phyloP scores from a whole-genome alignment of 2,888 invertebrate species.

The Schrankia costaestrigalis region DNA sequence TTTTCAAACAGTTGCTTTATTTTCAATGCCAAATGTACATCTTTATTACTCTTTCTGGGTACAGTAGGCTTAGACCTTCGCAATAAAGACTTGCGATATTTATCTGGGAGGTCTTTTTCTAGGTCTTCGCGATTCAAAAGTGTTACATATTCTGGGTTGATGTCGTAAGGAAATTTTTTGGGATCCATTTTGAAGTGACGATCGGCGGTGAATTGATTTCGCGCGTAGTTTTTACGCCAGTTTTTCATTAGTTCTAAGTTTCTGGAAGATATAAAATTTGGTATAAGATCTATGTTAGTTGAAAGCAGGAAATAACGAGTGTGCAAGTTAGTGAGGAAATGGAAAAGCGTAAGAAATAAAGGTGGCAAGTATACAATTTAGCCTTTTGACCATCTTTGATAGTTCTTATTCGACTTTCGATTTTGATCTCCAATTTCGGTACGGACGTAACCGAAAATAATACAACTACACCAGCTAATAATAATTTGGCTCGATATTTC shows the following conservation, averaged over 20 bases:
- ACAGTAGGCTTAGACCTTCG: constrained; percentile 51
- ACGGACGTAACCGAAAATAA: no score
- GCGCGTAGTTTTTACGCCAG: constrained; percentile 75
- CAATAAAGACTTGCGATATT: constrained; percentile 54
- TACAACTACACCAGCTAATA: no score
- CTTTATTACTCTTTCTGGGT: constrained; percentile 56
- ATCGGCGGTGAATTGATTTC: constrained; percentile 37
- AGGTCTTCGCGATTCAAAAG: constrained; percentile 72
- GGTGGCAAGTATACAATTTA: no score
- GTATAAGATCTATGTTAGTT: background rate
- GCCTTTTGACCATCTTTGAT: no score
- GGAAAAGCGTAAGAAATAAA: no score
- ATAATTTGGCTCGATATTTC: no score
- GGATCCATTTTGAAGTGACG: constrained; percentile 42
- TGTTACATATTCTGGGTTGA: constrained; percentile 76
- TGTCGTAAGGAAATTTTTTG: constrained; percentile 75
- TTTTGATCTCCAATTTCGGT: no score
- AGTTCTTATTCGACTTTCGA: no score
- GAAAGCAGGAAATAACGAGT: no score
- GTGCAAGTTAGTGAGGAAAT: no score
- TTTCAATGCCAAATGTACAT: constrained; percentile 64
- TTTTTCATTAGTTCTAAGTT: constrained; percentile 67
- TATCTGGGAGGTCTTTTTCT: constrained; percentile 71
- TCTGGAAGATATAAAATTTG: constrained; percentile 35
- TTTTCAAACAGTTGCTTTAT: constrained; percentile 69